Conservation (phyloP, 1,140 invertebrate species). For the Euschistus heros region DNA sequence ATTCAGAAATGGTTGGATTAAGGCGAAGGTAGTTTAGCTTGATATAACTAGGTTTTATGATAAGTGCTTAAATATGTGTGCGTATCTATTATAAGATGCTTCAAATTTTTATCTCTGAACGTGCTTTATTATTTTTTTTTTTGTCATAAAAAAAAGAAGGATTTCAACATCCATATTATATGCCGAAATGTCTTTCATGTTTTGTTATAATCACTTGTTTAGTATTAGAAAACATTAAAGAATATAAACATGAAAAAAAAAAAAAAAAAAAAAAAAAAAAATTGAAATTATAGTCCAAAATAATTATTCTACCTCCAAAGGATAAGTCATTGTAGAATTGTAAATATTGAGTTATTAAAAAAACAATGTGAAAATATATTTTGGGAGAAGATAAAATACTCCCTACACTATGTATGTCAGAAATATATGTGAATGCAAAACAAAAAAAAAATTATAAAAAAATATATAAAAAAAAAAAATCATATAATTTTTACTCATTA, state of each 20-base stretch:
- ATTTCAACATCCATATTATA: constrained; percentile 9
- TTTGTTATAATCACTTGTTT: constrained; percentile 7
- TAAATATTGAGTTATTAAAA: constrained; percentile 5
- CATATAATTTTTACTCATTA: neutral
- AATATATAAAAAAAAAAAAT: constrained; percentile 1
- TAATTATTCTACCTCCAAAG: constrained; percentile 16
- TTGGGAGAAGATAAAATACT: neutral
- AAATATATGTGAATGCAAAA: neutral
- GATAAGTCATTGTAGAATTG: constrained; percentile 7
- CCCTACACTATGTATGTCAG: neutral
- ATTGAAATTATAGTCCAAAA: constrained; percentile 9
- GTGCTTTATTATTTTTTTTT: neutral
- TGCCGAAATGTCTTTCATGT: constrained; percentile 16
- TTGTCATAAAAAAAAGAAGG: constrained; percentile 1
- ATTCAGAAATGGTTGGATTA: neutral
- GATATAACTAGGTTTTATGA: constrained; percentile 7
- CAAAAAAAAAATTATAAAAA: neutral
- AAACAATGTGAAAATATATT: neutral
- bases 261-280: constrained; percentile 2
- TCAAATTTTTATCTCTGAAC: neutral
- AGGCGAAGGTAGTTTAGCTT: constrained; percentile 1
- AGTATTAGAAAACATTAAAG: neutral
- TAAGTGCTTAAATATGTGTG: constrained; percentile 11
- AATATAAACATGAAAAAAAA: neutral
- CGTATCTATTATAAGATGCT: neutral